Conservation (phyloP, 2,797 vertebrate genomes). For the Phoebastria nigripes region DNA sequence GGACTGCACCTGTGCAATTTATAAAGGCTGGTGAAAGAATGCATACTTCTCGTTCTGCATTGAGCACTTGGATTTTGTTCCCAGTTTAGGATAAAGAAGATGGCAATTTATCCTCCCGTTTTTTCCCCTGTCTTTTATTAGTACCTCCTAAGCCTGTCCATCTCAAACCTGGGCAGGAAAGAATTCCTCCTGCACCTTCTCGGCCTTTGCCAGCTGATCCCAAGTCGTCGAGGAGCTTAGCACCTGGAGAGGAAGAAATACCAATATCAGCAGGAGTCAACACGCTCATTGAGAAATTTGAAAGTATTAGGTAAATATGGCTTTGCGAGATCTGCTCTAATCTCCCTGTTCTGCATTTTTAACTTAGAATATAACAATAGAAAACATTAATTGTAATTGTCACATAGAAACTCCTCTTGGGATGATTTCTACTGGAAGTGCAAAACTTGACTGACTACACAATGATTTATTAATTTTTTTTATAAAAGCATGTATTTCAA, state of each 20-base stretch:
- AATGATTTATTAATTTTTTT: background rate
- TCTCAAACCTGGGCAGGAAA: slow-evolving; percentile 84
- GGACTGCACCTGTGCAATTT: background rate
- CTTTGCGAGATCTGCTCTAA: background rate
- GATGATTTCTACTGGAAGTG: background rate
- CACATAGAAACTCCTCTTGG: background rate
- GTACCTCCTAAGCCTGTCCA: slow-evolving; percentile 87
- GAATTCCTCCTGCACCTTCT: slow-evolving; percentile 80
- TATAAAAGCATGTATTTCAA: background rate
- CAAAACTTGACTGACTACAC: background rate
- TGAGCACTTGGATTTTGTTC: background rate
- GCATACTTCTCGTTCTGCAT: background rate
- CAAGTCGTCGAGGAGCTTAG: slow-evolving; percentile 65
- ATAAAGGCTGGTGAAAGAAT: background rate
- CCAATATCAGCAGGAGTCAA: slow-evolving; percentile 77
- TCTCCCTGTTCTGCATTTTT: background rate
- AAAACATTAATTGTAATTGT: background rate
- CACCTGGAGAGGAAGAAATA: slow-evolving; percentile 61
- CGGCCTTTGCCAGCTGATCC: slow-evolving; percentile 81
- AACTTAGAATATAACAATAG: background rate
- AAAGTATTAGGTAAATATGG: slow-evolving; percentile 80
- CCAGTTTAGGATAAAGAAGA: background rate
- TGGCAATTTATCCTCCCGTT: background rate
- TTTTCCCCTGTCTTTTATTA: slow-evolving; percentile 60
- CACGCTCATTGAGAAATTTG: slow-evolving; percentile 82